Base-by-base conservation (phyloP, 2,797 vertebrate species). In the Simalia tracyae region DNA sequence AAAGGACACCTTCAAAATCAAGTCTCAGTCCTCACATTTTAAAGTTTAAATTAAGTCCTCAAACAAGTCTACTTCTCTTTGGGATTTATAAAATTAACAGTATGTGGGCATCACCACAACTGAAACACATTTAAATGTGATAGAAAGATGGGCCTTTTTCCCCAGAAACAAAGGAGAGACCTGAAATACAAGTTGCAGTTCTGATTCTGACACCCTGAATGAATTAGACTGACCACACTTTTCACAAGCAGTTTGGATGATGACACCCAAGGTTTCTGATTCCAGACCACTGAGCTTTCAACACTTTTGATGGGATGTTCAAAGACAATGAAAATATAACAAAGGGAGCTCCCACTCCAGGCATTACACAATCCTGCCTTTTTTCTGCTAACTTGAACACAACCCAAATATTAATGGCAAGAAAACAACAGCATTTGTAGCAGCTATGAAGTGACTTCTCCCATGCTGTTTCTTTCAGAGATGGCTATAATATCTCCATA, bases 271-370 rank as follows among this genome's bases (percentile, higher is more conserved):
- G n/a, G 42, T 68, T 57, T 63, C 24, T 61, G 9, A 61, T 86
- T 86, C 57, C 84, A 90, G 42, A 87, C 72, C 28, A 90, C 12
- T 61, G 19, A 54, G 36, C 63, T 92, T 89, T 92, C 91, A 92
- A 86, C 54, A 86, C 56, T 60, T 42, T 89, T 31, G 87, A 89
- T 6, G 26, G 50, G 28, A 61, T 72, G 42, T 72, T 61, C 63
- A 89, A 60, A 88, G 64, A 28, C 14, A 81, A 64, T 11, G 28
- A 36, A 9, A 76, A 60, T 89, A 76, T 50, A 66, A 72, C 0
- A 89, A 28, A 56, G 5, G 5, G 4, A 5, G 1, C 0, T 50
- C 0, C 0, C 42, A 36, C 68, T 94, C 63, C 64, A 0, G 46
- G n/a, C 61, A 59, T 68, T 89, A 36, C 56, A 85, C 59, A 93